A percentile compares a stretch with the other conserved stretches of the same genome.
Conservation (phyloP, 2,888 invertebrate species). For the Lepidochrysops patricia region DNA sequence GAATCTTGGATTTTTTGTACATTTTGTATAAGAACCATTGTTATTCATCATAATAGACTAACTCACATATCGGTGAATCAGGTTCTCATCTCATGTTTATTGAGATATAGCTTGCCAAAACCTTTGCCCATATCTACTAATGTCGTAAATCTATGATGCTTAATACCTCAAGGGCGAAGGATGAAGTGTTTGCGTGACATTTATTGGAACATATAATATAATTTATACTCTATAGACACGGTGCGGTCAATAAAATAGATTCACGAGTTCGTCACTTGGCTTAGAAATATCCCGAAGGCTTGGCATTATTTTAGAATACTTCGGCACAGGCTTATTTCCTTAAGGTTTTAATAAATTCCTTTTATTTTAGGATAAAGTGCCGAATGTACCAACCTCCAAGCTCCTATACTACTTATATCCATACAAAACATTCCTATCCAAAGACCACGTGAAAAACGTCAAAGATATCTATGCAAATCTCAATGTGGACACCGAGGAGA, state of each 20-base stretch:
- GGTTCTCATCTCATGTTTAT: neutral
- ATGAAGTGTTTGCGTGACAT: neutral
- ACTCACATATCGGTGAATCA: no score
- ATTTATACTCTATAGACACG: neutral
- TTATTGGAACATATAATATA: neutral
- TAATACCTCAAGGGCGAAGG: neutral
- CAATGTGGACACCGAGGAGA: slow-evolving; percentile 48
- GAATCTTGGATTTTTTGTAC: no score
- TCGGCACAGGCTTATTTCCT: no score
- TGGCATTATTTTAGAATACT: no score
- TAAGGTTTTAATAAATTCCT: slow-evolving; percentile 17
- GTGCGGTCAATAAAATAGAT: neutral
- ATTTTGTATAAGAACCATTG: no score
- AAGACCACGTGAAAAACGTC: slow-evolving; percentile 83
- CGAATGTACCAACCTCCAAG: slow-evolving; percentile 78
- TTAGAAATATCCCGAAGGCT: no score
- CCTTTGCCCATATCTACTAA: neutral
- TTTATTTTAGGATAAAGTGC: slow-evolving; percentile 80
- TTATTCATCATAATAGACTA: no score
- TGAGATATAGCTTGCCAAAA: neutral
- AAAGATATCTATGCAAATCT: slow-evolving; percentile 81
- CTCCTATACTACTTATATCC: slow-evolving; percentile 88
- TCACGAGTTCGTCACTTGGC: no score
- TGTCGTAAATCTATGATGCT: neutral
- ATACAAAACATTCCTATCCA: slow-evolving; percentile 83